Evolutionary conservation across 1,140 invertebrate genomes (phyloP), one percentile per base, ranked within the genome.

Genomic region (Delia radicum): DNA sequence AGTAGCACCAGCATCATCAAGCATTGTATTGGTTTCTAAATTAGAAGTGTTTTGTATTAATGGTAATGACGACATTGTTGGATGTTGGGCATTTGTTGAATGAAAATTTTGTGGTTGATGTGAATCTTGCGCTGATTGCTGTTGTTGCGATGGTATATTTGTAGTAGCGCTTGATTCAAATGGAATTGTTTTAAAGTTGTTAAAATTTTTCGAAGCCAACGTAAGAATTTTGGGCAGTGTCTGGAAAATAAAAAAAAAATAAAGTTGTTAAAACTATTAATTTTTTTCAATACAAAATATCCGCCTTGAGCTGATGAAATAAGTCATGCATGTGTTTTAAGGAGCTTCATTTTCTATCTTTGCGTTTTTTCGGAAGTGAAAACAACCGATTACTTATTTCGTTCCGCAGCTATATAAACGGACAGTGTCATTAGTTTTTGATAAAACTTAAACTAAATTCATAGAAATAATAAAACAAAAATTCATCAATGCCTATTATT

Each of bases 161-260:
- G 48, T 62, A 31, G 28, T 62, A 29, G 26, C 62, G 73, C 27
- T 62, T 24, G 55, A 3, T 33, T 63, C 28, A 29, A 63, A 74
- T 31, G 67, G 27, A 65, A 75, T 72, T 21, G 48, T 63, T 18
- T 75, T 29, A 62, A 62, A 75, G 13, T 55, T 21, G 12, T 72
- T 72, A 26, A 62, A 72, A 31, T 75, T 28, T 33, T 18, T 55
- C 10, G 46, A 31, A 26, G 67, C 33, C 48, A 72, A 61, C 13
- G 33, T 6, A 24, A 46, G 37, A 1, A 33, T 61, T 5, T 55
- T 46, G 2, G 74, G 74, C 33, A 75, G 48, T 33, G 46, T 72
- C 74, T 75, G 46, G 15, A 61, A 69, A 21, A 72, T 28, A 61
- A n/a, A n/a, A 67, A 10, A 48, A 29, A 46, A 15, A 74, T 13